Conservation (phyloP, 2,888 invertebrate genomes). For the Lobophora halterata region DNA sequence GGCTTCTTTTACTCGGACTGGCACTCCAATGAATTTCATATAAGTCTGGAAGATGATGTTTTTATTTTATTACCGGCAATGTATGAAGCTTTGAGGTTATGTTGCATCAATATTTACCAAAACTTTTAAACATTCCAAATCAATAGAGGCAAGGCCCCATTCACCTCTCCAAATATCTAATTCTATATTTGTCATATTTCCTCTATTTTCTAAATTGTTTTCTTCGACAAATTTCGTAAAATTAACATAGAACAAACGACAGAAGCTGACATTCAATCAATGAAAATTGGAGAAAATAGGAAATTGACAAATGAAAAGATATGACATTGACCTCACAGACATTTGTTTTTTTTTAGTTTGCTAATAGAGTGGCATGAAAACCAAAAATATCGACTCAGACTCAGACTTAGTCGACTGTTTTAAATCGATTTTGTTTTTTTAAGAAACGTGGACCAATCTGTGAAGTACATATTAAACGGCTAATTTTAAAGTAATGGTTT, state of each 20-base stretch:
- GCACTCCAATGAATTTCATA: constrained; percentile 89
- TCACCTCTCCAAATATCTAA: constrained; percentile 92
- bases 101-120: constrained; percentile 79
- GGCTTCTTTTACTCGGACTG: constrained; percentile 84
- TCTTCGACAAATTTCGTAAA: constrained; percentile 17
- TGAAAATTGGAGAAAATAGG: not conserved
- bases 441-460: too few species aligned
- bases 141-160: constrained; percentile 92
- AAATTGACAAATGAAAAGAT: not conserved
- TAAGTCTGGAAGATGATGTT: constrained; percentile 71
- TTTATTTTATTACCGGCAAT: constrained; percentile 38
- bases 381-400: too few species aligned
- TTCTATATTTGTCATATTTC: constrained; percentile 75
- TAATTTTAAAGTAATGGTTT: too few species aligned
- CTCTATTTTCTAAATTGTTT: constrained; percentile 25
- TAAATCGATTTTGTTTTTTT: too few species aligned
- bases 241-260: constrained; percentile 27
- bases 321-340: not conserved
- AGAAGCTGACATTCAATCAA: constrained; percentile 16
- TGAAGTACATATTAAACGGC: too few species aligned
- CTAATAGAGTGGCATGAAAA: too few species aligned
- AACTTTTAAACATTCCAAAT: constrained; percentile 90
- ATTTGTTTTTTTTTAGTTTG: too few species aligned
- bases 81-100: constrained; percentile 44
- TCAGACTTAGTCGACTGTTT: too few species aligned